Evolutionary conservation across 2,797 vertebrate genomes (phyloP).

Genomic region (Poecile montanus): DNA sequence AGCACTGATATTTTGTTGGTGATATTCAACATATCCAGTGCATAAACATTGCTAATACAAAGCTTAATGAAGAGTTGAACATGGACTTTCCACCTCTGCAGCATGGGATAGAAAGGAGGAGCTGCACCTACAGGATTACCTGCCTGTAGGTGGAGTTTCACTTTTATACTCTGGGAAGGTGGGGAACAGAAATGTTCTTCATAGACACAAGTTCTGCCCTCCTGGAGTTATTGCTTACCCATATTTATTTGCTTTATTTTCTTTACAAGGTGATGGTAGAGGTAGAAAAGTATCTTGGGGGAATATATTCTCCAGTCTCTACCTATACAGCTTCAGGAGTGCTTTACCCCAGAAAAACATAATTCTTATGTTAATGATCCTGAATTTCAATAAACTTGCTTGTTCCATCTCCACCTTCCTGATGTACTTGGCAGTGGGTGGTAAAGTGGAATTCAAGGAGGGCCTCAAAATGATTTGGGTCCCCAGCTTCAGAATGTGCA

Average conservation of each 20-base stretch:
- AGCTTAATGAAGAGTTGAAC: background rate
- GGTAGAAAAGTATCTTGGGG: background rate
- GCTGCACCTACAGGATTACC: background rate
- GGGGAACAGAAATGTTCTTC: background rate
- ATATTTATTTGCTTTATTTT: background rate
- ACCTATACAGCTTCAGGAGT: background rate
- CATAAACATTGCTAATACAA: background rate
- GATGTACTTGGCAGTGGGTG: background rate
- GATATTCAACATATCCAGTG: background rate
- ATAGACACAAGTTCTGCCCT: background rate
- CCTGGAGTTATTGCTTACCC: background rate
- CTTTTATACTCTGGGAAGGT: background rate
- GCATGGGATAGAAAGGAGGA: background rate
- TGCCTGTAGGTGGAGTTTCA: background rate
- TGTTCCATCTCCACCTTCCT: background rate
- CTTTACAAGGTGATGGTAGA: background rate
- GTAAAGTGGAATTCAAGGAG: background rate
- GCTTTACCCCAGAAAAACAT: background rate
- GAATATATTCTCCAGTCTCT: background rate
- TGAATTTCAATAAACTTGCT: background rate
- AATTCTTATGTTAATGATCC: background rate
- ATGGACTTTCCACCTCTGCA: background rate
- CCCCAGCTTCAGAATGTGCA: accelerated
- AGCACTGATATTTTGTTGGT: background rate
- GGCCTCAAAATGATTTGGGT: background rate